These are phyloP conservation scores for Iphiclides podalirius DNA, from an alignment of 2,888 invertebrate genomes.

Conservation along the genomic window DNA sequence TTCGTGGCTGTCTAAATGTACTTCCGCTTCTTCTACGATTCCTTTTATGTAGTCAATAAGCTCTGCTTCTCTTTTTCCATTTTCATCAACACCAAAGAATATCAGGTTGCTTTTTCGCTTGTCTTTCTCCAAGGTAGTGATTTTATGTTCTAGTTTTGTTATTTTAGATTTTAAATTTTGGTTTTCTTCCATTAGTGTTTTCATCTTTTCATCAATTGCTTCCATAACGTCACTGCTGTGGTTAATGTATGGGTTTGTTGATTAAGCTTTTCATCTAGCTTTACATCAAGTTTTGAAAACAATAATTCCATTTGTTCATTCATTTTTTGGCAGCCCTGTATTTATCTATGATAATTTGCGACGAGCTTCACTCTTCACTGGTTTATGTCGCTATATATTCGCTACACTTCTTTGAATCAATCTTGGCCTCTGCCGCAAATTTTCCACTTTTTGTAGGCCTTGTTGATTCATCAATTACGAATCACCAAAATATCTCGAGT, in stretches of 20 bases:
- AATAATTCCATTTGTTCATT: neutral
- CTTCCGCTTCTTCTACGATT: slow-evolving; percentile 13
- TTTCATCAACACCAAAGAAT: slow-evolving; percentile 22
- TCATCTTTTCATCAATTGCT: slow-evolving; percentile 18
- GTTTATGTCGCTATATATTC: too few species aligned
- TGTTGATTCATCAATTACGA: too few species aligned
- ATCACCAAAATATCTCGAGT: too few species aligned
- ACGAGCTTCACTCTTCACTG: too few species aligned
- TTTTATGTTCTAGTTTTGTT: slow-evolving; percentile 14
- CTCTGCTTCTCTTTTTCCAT: slow-evolving; percentile 22
- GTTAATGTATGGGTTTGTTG: too few species aligned
- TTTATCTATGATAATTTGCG: neutral
- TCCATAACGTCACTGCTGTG: too few species aligned
- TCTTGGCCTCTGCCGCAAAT: too few species aligned
- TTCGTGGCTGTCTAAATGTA: slow-evolving; percentile 15
- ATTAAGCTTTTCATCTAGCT: too few species aligned
- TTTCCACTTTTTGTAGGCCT: too few species aligned
- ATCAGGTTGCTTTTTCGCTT: slow-evolving; percentile 19
- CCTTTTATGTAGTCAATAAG: slow-evolving; percentile 20
- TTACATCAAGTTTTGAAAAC: neutral
- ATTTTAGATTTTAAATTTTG: slow-evolving; percentile 10
- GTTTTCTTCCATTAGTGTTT: slow-evolving; percentile 19
- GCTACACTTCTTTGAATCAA: too few species aligned
- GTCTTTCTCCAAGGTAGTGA: slow-evolving; percentile 10
- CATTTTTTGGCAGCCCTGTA: neutral